Evolutionary conservation across 1,140 invertebrate species (phyloP).

Genomic region (Drosophila santomea): DNA sequence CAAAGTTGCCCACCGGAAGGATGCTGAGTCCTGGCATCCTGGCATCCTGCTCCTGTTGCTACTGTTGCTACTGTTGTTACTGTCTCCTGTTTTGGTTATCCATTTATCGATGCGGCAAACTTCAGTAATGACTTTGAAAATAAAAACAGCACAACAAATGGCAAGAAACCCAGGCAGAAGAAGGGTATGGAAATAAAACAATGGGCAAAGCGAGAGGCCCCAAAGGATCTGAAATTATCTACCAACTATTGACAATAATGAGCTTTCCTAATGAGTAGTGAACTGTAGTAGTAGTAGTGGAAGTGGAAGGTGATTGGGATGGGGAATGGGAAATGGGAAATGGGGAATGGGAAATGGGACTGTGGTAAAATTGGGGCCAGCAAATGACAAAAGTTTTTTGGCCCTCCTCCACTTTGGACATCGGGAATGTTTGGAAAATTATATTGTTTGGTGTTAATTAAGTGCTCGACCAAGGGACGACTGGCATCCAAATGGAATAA

Average conservation of each 20-base stretch:
- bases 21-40: slow-evolving; percentile 3
- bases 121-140: slow-evolving; percentile 83
- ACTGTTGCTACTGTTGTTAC: slow-evolving; percentile 1
- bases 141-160: slow-evolving; percentile 67
- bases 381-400: slow-evolving; percentile 77
- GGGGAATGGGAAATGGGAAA: slow-evolving; percentile 5
- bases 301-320: too few species aligned
- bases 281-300: slow-evolving; percentile 1
- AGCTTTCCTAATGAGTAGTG: slow-evolving; percentile 79
- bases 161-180: slow-evolving; percentile 5
- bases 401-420: slow-evolving; percentile 22
- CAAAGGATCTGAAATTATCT: slow-evolving; percentile 53
- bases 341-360: not conserved
- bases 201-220: slow-evolving; percentile 11
- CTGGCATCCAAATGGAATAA: slow-evolving; percentile 22
- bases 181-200: slow-evolving; percentile 13
- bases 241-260: slow-evolving; percentile 82
- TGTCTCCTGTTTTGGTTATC: slow-evolving; percentile 75
- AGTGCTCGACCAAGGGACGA: slow-evolving; percentile 15
- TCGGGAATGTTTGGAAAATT: slow-evolving; percentile 39
- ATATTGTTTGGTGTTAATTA: slow-evolving; percentile 54
- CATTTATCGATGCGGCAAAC: slow-evolving; percentile 81
- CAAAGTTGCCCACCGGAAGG: slow-evolving; percentile 35
- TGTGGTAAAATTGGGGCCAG: not conserved
- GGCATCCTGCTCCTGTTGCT: slow-evolving; percentile 9